These are phyloP conservation scores for Cyprinodon variegatus DNA, from an alignment of 2,113 vertebrate species.

Conservation along the genomic window DNA sequence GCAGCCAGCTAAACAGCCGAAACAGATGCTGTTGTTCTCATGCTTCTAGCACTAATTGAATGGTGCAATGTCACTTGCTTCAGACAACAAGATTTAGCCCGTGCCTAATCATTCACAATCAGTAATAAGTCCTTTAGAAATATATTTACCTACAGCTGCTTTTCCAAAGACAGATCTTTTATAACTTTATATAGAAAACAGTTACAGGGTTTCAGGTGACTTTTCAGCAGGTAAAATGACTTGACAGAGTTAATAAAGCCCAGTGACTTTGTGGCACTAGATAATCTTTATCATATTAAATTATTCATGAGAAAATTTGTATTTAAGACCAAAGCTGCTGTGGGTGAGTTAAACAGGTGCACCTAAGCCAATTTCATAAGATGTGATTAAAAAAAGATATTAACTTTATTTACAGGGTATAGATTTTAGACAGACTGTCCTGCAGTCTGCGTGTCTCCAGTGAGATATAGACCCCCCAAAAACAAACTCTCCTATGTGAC, in stretches of 20 bases:
- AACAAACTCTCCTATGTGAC: neutral
- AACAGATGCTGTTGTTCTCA: slow-evolving; percentile 28
- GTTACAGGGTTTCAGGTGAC: slow-evolving; percentile 16
- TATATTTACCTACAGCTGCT: too few relatives aligned
- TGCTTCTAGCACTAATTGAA: slow-evolving; percentile 26
- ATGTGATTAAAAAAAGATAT: slow-evolving; percentile 4
- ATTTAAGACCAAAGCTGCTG: slow-evolving; percentile 37
- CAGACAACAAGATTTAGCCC: neutral
- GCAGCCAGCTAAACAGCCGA: slow-evolving; percentile 25
- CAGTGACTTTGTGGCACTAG: slow-evolving; percentile 16
- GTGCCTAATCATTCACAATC: neutral
- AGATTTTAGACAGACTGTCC: neutral
- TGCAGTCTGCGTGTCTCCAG: slow-evolving; percentile 4
- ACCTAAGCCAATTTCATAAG: slow-evolving; percentile 14
- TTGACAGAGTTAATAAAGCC: slow-evolving; percentile 41
- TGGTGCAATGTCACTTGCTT: slow-evolving; percentile 30
- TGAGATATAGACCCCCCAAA: neutral
- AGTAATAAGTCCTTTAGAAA: neutral
- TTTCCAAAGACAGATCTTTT: neutral
- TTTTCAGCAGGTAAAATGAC: slow-evolving; percentile 32
- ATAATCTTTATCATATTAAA: slow-evolving; percentile 40
- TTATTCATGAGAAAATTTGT: slow-evolving; percentile 58
- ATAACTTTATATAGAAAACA: slow-evolving; percentile 43
- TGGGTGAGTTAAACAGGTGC: slow-evolving; percentile 39
- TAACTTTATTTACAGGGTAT: slow-evolving; percentile 1